Percentiles rank a stretch among this genome's conserved stretches.
phyloP scores from a whole-genome alignment of 2,888 invertebrate genomes.

The Campopleginae sp. region DNA sequence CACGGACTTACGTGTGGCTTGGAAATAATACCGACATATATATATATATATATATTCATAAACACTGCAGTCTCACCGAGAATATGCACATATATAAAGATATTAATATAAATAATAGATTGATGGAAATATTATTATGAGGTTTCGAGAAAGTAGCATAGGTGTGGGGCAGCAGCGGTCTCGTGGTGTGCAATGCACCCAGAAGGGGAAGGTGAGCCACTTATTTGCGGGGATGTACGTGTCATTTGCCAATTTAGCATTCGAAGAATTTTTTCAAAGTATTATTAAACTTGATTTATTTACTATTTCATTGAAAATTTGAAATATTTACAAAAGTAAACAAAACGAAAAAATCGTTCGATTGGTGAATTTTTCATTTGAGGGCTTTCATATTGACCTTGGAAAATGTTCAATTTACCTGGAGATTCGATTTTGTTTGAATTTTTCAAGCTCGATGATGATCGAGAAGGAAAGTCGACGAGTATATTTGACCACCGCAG shows the following conservation, averaged over 20 bases:
- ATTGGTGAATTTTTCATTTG: too few relatives aligned
- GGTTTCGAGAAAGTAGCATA: constrained; percentile 36
- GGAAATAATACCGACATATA: constrained; percentile 14
- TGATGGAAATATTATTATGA: background rate
- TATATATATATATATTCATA: constrained; percentile 20
- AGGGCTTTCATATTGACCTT: too few relatives aligned
- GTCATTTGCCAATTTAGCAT: constrained; percentile 58
- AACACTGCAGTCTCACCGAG: background rate
- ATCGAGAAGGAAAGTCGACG: constrained; percentile 45
- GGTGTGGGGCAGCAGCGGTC: constrained; percentile 71
- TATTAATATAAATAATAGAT: too few relatives aligned
- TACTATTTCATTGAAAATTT: too few relatives aligned
- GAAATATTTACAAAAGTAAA: too few relatives aligned
- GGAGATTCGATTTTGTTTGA: background rate
- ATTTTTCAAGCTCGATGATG: background rate
- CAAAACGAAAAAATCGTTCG: too few relatives aligned
- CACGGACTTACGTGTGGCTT: constrained; percentile 46
- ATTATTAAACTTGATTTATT: background rate
- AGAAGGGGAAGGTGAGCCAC: constrained; percentile 72
- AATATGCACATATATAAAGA: background rate
- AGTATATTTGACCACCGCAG: constrained; percentile 55
- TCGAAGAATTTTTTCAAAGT: background rate
- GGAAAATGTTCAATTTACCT: too few relatives aligned
- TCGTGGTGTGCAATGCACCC: constrained; percentile 71
- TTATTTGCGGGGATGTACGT: constrained; percentile 68